phyloP scores from a whole-genome alignment of 2,888 invertebrate genomes.

The Drosophila helvetica region DNA sequence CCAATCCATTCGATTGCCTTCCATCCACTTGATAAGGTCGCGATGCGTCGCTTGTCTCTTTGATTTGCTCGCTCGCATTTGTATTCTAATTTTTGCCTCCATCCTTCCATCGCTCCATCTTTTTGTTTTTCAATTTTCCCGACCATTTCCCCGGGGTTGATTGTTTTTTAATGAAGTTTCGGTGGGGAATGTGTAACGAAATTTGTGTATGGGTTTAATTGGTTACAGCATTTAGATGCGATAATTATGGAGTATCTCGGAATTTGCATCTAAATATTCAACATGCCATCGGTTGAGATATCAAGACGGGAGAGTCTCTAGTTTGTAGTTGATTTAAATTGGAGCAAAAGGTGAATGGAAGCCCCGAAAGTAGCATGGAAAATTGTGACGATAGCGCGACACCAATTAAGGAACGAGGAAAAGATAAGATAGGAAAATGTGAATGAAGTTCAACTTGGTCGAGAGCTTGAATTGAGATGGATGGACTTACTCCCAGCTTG shows the following conservation, averaged over 20 bases:
- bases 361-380: not conserved
- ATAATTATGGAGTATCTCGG: constrained; percentile 57
- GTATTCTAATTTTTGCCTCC: constrained; percentile 59
- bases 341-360: constrained; percentile 44
- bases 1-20: not conserved
- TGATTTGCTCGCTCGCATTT: constrained; percentile 72
- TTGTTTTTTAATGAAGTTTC: constrained; percentile 73
- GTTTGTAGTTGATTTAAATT: constrained; percentile 51
- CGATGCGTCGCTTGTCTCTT: constrained; percentile 48
- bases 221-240: constrained; percentile 62
- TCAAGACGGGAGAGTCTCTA: constrained; percentile 10
- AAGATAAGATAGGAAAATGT: not conserved
- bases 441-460: constrained; percentile 20
- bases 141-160: constrained; percentile 46
- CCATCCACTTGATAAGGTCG: constrained; percentile 29
- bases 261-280: constrained; percentile 34
- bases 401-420: not conserved
- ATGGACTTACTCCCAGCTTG: not conserved
- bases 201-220: constrained; percentile 73
- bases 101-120: not conserved
- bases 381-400: not conserved
- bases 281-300: constrained; percentile 11
- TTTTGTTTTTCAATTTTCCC: constrained; percentile 37
- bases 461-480: not conserved
- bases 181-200: constrained; percentile 68